Percentiles rank a stretch among this genome's conserved stretches.
These are phyloP conservation scores for Apteryx owenii DNA, from an alignment of 2,113 vertebrate genomes.

Conservation along the genomic window DNA sequence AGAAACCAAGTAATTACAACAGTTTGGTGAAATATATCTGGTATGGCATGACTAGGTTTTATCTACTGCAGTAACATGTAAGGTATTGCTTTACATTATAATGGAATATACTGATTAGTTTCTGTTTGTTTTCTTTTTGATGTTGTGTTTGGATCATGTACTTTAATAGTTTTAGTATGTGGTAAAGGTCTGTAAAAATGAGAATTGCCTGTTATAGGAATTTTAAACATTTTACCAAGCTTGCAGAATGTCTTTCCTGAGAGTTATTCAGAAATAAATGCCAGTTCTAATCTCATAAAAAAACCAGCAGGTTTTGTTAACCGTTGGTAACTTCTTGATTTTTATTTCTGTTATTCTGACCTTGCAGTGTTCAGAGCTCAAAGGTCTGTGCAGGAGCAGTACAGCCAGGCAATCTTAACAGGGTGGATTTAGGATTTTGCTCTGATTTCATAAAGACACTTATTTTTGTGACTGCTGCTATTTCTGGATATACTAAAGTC, in stretches of 20 bases:
- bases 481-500: not conserved
- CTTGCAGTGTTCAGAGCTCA: not conserved
- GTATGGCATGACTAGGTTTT: slow-evolving; percentile 30
- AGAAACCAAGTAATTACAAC: slow-evolving; percentile 59
- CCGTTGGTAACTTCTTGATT: not conserved
- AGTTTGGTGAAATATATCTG: slow-evolving; percentile 54
- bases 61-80: slow-evolving; percentile 48
- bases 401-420: not conserved
- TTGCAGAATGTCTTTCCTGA: not conserved
- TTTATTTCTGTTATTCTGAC: not conserved
- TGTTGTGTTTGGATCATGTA: not conserved
- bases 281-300: not conserved
- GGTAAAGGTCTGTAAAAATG: not conserved
- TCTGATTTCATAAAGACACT: not conserved
- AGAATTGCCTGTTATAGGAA: not conserved
- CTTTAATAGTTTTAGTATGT: slow-evolving; percentile 22
- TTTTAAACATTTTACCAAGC: not conserved
- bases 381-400: not conserved
- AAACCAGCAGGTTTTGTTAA: not conserved
- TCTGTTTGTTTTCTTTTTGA: not conserved
- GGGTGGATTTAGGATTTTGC: not conserved
- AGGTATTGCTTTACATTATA: not conserved
- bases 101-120: slow-evolving; percentile 19
- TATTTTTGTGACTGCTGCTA: not conserved
- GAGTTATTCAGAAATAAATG: not conserved